Base-by-base conservation (phyloP, 2,113 vertebrate genomes). In the Podocnemis expansa region DNA sequence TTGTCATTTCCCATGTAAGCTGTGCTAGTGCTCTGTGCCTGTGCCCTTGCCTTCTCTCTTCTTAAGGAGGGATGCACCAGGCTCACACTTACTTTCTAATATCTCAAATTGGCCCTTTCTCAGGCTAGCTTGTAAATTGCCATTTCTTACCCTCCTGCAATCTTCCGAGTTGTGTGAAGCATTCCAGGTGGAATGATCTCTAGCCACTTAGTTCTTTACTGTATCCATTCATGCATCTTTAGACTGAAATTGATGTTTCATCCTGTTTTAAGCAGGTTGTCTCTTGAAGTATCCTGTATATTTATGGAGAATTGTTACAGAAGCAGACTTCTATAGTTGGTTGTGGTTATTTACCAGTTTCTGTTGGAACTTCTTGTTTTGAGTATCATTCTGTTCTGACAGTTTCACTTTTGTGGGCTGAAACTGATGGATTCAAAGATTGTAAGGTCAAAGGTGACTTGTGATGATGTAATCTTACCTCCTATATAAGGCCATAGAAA, bases 261-360 rank as follows among this genome's bases (percentile, higher is more conserved):
- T 80, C 27, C 14, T 93, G 78, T 78, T 93, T 84, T 54, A 75
- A 80, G 29, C 16, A n/a, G 31, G 80, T 0, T 3, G 34, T 91
- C 94, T 70, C 92, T 82, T 86, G 79, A 67, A 82, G 34, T 63
- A 3, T 60, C 4, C 0, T 85, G 12, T 93, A 8, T 93, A 38
- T 89, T 92, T 92, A 67, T 67, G 75, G 67, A 34, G 34, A 84
- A 84, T 54, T 91, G 51, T 54, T 95, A 82, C 85, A 89, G 76
- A 22, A 88, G 67, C n/a, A 25, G 60, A 63, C 31, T 31, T 63
- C 85, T 93, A 84, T 49, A 81, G 93, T 67, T 82, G 80, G 78
- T 92, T 97, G 79, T 24, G 79, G 0, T 90, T 96, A 86, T 96
- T 96, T 95, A 94, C 70, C 60, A 94, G 93, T 79, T 87, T 45